These are phyloP conservation scores for Halocynthia aurantium DNA, from an alignment of 23 tunicate species.

Conservation along the genomic window DNA sequence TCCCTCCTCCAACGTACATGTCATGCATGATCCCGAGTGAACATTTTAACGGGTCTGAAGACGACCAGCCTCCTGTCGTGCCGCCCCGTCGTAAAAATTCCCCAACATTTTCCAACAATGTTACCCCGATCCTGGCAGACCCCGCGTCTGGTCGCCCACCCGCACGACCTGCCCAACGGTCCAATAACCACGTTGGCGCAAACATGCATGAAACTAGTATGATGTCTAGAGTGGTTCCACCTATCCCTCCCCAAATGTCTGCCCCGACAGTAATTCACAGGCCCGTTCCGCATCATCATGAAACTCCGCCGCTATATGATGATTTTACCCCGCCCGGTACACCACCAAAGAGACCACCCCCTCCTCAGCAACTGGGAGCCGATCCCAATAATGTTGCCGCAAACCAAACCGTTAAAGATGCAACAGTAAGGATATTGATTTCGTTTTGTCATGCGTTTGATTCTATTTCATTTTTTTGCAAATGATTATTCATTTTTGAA, in stretches of 20 bases:
- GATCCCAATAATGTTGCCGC: too few species aligned
- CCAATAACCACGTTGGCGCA: constrained; percentile 27
- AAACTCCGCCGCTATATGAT: constrained; percentile 27
- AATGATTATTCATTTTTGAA: background rate
- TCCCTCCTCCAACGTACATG: constrained; percentile 28
- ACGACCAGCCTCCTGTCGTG: constrained; percentile 82
- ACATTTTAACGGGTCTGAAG: constrained; percentile 13
- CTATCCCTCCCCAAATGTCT: constrained; percentile 12
- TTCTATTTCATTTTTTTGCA: background rate
- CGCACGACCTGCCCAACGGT: constrained; percentile 57
- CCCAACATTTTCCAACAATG: constrained; percentile 32
- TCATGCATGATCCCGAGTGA: constrained; percentile 1
- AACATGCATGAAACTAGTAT: constrained; percentile 32
- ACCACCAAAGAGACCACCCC: constrained; percentile 33
- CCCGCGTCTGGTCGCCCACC: constrained; percentile 83
- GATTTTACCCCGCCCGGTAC: constrained; percentile 77
- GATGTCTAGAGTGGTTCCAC: constrained; percentile 16
- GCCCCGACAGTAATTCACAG: constrained; percentile 42
- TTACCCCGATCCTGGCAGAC: constrained; percentile 36
- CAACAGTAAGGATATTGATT: constrained; percentile 38
- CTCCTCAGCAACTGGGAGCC: constrained; percentile 17
- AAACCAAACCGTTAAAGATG: background rate
- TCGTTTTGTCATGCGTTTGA: background rate
- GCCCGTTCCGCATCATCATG: constrained; percentile 20
- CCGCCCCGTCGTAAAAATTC: constrained; percentile 90